Percentiles rank a stretch among this genome's conserved stretches.
Evolutionary conservation across 2,797 vertebrate genomes (phyloP).

Genomic region (Gymnocypris eckloni): DNA sequence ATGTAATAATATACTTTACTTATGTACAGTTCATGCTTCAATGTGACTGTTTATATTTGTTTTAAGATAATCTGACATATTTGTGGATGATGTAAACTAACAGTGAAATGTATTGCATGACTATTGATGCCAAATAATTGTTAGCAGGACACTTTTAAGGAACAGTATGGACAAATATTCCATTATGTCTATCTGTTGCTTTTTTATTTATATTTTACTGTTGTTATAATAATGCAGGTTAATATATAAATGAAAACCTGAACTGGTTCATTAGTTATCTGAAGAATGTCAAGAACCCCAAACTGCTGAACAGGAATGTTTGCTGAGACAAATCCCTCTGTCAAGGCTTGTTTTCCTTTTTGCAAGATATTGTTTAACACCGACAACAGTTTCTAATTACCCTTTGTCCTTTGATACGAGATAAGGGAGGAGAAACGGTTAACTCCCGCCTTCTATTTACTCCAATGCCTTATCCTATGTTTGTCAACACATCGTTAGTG

Average conservation of each 20-base stretch:
- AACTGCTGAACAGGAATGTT: slow-evolving; percentile 18
- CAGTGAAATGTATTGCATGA: background rate
- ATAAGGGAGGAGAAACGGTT: slow-evolving; percentile 72
- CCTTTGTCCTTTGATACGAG: slow-evolving; percentile 71
- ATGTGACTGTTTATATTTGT: background rate
- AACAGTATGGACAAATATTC: background rate
- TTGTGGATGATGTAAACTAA: background rate
- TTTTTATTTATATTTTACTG: background rate
- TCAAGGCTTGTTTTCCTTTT: slow-evolving; percentile 55
- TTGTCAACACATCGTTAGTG: slow-evolving; percentile 85
- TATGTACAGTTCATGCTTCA: background rate
- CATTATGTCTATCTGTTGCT: background rate
- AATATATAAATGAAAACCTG: background rate
- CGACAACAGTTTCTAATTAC: slow-evolving; percentile 73
- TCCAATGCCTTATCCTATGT: slow-evolving; percentile 71
- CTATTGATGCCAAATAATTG: background rate
- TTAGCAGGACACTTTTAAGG: background rate
- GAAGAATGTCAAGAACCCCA: slow-evolving; percentile 20
- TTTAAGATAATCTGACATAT: background rate
- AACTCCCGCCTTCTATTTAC: slow-evolving; percentile 71
- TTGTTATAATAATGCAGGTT: background rate
- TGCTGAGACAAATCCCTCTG: slow-evolving; percentile 14
- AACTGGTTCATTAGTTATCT: background rate
- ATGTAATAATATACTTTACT: background rate
- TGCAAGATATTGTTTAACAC: slow-evolving; percentile 65